Evolutionary conservation across 2,113 vertebrate species (phyloP).

Genomic region (Meleagris gallopavo): DNA sequence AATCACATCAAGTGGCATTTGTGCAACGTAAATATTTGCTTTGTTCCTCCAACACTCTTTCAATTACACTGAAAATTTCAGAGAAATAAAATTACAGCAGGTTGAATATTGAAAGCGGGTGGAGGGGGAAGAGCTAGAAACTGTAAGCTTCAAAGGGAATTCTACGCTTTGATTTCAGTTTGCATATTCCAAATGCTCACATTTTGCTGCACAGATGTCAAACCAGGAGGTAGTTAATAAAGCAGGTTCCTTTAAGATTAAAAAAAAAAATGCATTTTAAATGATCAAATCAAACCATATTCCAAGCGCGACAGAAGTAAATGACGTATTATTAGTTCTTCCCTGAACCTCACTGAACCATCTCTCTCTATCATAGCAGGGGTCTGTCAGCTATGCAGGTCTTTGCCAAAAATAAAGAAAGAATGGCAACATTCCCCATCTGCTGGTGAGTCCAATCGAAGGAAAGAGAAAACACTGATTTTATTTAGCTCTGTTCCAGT

Average conservation of each 20-base stretch:
- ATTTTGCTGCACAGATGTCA: conserved; percentile 59
- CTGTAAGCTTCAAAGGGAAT: conserved; percentile 24
- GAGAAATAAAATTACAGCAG: conserved; percentile 43
- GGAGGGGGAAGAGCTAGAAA: neutral
- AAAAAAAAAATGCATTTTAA: neutral
- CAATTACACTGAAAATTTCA: conserved; percentile 50
- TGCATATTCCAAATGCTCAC: neutral
- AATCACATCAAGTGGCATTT: conserved; percentile 56
- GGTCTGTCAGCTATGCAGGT: conserved; percentile 11
- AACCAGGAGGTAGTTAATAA: conserved; percentile 28
- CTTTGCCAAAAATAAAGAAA: conserved; percentile 51
- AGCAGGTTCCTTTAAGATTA: conserved; percentile 26
- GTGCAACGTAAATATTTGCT: conserved; percentile 65
- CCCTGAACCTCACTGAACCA: conserved; percentile 26
- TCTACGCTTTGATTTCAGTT: conserved; percentile 27
- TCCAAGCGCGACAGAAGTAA: conserved; percentile 33
- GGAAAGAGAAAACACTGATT: conserved; percentile 62
- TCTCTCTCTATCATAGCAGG: neutral
- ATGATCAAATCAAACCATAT: neutral
- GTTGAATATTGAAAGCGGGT: conserved; percentile 18
- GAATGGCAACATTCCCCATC: conserved; percentile 65
- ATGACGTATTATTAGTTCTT: neutral
- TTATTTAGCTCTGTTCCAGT: conserved; percentile 61
- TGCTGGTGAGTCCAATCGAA: conserved; percentile 63
- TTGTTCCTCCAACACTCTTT: conserved; percentile 57